These are phyloP conservation scores for human (Homo sapiens) DNA, from an alignment of 2,113 vertebrate species.

Conservation along the genomic window DNA sequence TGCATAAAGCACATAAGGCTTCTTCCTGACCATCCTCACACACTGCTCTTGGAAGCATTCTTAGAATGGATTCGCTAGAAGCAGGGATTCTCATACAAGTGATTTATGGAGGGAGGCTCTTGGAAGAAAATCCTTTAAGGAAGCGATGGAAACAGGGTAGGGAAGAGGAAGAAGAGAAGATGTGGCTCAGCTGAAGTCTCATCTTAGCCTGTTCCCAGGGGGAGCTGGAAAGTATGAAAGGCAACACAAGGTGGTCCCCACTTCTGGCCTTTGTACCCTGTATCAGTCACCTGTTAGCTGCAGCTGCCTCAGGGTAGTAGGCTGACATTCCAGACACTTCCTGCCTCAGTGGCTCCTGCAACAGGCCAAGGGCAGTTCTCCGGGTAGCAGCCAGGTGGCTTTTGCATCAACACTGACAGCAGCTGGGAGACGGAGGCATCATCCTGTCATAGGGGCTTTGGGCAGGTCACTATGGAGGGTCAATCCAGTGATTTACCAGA, in stretches of 20 bases:
- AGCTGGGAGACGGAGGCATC: accelerated
- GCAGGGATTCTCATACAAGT: not conserved
- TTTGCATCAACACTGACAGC: not conserved
- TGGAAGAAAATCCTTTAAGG: not conserved
- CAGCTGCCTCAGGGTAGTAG: not conserved
- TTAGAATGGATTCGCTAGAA: not conserved
- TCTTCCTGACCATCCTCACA: not conserved
- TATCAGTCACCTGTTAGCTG: not conserved
- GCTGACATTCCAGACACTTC: not conserved
- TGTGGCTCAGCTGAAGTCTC: not conserved
- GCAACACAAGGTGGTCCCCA: accelerated
- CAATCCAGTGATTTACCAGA: not conserved
- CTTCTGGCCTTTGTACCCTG: not conserved
- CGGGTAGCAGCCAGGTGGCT: not conserved
- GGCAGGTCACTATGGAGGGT: not conserved
- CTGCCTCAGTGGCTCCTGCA: not conserved
- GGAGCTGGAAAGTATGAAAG: not conserved
- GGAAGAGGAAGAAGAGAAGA: not conserved
- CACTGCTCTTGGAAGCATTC: not conserved
- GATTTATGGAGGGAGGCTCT: not conserved
- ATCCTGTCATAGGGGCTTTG: not conserved
- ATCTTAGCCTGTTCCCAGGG: accelerated
- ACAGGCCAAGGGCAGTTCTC: not conserved
- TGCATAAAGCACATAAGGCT: not conserved
- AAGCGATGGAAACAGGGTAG: not conserved